These are phyloP conservation scores for Oeneis ivallda DNA, from an alignment of 2,888 invertebrate genomes.

Conservation along the genomic window DNA sequence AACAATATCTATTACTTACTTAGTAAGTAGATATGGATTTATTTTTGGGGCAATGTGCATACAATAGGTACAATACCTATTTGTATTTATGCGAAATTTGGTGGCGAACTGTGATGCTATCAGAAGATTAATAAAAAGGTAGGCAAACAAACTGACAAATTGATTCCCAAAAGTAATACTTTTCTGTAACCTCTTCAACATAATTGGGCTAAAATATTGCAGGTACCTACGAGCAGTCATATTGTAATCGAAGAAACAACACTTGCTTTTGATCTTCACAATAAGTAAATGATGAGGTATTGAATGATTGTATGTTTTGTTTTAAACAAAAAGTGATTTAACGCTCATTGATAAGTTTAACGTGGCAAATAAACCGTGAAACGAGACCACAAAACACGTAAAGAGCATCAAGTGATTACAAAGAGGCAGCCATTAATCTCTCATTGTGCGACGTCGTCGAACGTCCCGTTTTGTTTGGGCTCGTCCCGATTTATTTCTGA, in stretches of 20 bases:
- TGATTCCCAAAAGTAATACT: too few species aligned
- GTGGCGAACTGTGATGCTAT: too few species aligned
- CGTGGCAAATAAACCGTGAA: conserved; percentile 76
- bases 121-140: too few species aligned
- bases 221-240: too few species aligned
- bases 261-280: neutral
- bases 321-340: conserved; percentile 63
- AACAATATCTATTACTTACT: too few species aligned
- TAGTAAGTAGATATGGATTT: too few species aligned
- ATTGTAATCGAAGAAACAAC: neutral
- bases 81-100: too few species aligned
- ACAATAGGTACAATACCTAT: too few species aligned
- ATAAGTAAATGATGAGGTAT: neutral
- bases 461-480: conserved; percentile 72
- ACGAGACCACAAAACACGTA: conserved; percentile 75
- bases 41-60: too few species aligned
- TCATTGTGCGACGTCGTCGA: conserved; percentile 71
- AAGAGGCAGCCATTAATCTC: conserved; percentile 77
- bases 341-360: conserved; percentile 70
- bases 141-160: too few species aligned
- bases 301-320: neutral
- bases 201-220: too few species aligned
- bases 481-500: conserved; percentile 61
- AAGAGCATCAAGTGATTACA: conserved; percentile 75
- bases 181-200: neutral